Base-by-base conservation (phyloP, 2,797 vertebrate species). In the Falco concolor region DNA sequence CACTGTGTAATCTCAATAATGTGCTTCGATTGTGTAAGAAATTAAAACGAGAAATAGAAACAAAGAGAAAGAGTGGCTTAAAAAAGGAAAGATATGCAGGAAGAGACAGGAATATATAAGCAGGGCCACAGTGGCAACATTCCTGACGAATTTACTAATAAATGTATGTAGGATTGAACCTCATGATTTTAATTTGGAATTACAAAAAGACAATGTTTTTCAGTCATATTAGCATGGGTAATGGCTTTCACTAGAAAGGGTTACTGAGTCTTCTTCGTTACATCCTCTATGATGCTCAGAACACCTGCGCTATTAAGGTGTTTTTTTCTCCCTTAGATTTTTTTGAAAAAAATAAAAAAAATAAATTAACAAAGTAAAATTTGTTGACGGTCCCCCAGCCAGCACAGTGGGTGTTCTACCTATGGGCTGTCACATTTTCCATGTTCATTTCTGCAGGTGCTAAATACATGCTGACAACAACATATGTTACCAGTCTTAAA, bases 401-500 rank as follows among this genome's bases (percentile, higher is more conserved):
- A 90, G 84, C 20, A 1, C 94, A 93, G 97, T 87, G 95, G 96
- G 97, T 96, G 97, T 94, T 95, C 98, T 87, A 97, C 96, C 96
- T 95, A 92, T 97, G 97, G 18, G 96, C 97, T 98, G 98, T 97
- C 98, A 98, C 97, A 96, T 96, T 96, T 96, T 84, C 95, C 93
- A 69, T 96, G 97, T 82, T 98, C 97, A 97, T 97, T 98, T 97
- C 98, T 98, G 98, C 98, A 98, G 98, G 98, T 98, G 98, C 96
- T 98, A 98, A 98, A 97, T 98, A 95, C 97, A 96, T 91, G 97
- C 98, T 98, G 98, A 98, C 98, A 98, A 97, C 97, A 98, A 98
- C 98, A 98, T 97, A 98, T 98, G 98, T 98, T 98, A 98, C 98
- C 96, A 98, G 94, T 97, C 97, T 97, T 97, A 97, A 98, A 97